Percentiles rank a stretch among this genome's conserved stretches.
These are phyloP conservation scores for Cromileptes altivelis DNA, from an alignment of 2,113 vertebrate genomes.

Conservation along the genomic window DNA sequence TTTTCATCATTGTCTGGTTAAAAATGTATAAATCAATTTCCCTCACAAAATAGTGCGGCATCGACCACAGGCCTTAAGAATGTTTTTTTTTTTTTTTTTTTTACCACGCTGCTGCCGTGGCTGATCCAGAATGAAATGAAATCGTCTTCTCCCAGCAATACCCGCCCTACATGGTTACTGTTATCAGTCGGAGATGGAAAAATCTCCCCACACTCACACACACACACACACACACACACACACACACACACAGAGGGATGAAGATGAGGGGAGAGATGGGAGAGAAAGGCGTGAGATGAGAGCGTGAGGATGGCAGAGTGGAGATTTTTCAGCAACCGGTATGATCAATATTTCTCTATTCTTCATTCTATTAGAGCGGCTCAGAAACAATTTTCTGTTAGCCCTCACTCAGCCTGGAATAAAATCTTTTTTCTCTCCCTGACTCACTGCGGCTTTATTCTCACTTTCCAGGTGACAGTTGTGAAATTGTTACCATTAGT, in stretches of 20 bases:
- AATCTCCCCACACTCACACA: conserved; percentile 22
- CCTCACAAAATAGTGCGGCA: conserved; percentile 56
- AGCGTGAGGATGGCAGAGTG: conserved; percentile 39
- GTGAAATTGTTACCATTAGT: conserved; percentile 12
- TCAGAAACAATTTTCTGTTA: conserved; percentile 70
- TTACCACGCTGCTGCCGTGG: conserved; percentile 20
- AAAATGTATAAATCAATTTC: conserved; percentile 78
- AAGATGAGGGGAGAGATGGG: conserved; percentile 46
- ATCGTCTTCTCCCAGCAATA: conserved; percentile 42
- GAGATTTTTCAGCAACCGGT: conserved; percentile 57
- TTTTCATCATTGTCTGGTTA: conserved; percentile 73
- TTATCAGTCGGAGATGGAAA: conserved; percentile 56
- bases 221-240: conserved; percentile 14
- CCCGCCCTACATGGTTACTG: conserved; percentile 31
- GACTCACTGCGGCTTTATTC: conserved; percentile 29
- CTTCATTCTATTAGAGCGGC: conserved; percentile 66
- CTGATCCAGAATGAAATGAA: conserved; percentile 66
- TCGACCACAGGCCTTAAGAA: conserved; percentile 28
- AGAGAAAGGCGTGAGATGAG: conserved; percentile 48
- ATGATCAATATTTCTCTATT: conserved; percentile 77
- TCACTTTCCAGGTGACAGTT: conserved; percentile 22
- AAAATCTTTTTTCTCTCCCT: conserved; percentile 40
- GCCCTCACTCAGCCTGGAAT: conserved; percentile 52
- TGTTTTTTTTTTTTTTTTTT: not conserved
- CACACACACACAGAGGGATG: conserved; percentile 25